These are phyloP conservation scores for Cephus cinctus DNA, from an alignment of 1,140 invertebrate species.

Conservation along the genomic window DNA sequence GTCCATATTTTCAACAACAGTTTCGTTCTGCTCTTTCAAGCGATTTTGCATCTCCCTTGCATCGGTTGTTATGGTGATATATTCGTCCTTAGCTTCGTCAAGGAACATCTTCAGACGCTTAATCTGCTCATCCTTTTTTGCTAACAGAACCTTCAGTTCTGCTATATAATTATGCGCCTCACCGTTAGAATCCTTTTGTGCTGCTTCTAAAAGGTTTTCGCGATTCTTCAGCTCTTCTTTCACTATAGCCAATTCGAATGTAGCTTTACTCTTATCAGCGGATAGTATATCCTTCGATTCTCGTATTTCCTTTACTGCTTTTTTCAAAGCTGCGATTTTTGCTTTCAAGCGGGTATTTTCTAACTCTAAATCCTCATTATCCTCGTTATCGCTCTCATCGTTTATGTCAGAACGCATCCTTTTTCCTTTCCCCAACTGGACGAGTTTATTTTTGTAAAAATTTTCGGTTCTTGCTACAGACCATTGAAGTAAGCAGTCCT, in stretches of 20 bases:
- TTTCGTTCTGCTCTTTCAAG: conserved; percentile 25
- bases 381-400: conserved; percentile 20
- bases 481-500: conserved; percentile 41
- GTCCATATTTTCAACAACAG: conserved; percentile 30
- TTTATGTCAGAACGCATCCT: conserved; percentile 15
- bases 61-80: conserved; percentile 30
- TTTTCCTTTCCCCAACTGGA: conserved; percentile 25
- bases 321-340: conserved; percentile 31
- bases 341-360: conserved; percentile 33
- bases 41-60: conserved; percentile 24
- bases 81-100: conserved; percentile 49
- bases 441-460: conserved; percentile 41
- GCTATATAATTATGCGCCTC: conserved; percentile 26
- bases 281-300: conserved; percentile 30
- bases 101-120: conserved; percentile 42
- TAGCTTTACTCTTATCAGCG: conserved; percentile 32
- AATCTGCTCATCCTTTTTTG: conserved; percentile 32
- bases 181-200: conserved; percentile 23
- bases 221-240: conserved; percentile 35
- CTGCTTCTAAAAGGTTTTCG: conserved; percentile 27
- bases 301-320: conserved; percentile 28
- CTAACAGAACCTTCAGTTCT: conserved; percentile 36
- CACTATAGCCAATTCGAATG: conserved; percentile 33
- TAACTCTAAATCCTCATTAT: conserved; percentile 28
- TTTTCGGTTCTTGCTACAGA: conserved; percentile 35